Base-by-base conservation (phyloP, 2,888 invertebrate species). In the Sycophila texana region DNA sequence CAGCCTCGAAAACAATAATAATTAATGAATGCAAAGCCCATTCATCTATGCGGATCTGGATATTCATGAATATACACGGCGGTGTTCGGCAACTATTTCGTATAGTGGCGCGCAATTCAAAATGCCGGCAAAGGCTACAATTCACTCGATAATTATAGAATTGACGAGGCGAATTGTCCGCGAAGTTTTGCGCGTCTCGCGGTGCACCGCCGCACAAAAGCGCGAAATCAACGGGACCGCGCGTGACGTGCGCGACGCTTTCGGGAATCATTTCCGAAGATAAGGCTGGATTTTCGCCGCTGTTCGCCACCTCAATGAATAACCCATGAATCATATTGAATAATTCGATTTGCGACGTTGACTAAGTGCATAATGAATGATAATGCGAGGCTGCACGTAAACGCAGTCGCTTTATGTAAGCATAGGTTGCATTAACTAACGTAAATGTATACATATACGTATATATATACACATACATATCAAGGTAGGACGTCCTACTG, bases 301-400 rank as follows among this genome's bases (percentile, higher is more conserved):
- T 7, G 39, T 7, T 39, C 39, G 63, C n/a, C 10, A 16, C 58
- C 18, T 4, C 47, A 22, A 53, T 75, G 75, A 75, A 75, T 75
- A 75, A 68, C 60, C 5, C 68, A 75, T 75, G 68, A 75, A 68
- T 61, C 60, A 30, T 30, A 68, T 75, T 68, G 75, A 75, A 75
- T 75, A 68, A 75, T 74, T 65, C 65, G 51, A 74, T 74, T 61
- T 20, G 14, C 74, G 58, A 51, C 47, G 39, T 26, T 68, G 51
- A 61, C 60, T 75, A 68, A 68, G 61, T 75, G 75, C 51, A 58
- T 68, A 68, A 68, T 22, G 68, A 75, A 65, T 68, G 68, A 68
- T 75, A 75, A 74, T 65, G 53, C 1, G 14, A 51, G 39, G 61
- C 22, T 10, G 60, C 47, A 49, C 67, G 60, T 16, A 74, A 74